Evolutionary conservation across 2,113 vertebrate species (phyloP).

Genomic region (Polyodon spathula): DNA sequence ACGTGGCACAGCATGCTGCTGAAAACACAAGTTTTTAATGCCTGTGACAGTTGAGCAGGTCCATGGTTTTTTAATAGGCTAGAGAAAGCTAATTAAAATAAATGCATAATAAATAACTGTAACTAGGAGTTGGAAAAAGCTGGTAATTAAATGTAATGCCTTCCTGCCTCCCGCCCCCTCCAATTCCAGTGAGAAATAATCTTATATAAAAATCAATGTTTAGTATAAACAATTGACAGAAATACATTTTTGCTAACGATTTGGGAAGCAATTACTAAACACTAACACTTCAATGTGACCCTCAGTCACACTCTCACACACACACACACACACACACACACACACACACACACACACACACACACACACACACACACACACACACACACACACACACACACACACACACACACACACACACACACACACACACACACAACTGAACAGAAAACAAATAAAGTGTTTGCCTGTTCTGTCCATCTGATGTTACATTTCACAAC

Average conservation of each 20-base stretch:
- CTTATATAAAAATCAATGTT: background rate
- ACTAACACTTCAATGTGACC: no score
- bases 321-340: no score
- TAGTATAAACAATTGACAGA: conserved; percentile 2
- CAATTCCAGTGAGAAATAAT: background rate
- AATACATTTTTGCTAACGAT: background rate
- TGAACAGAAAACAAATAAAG: no score
- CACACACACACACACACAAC: background rate
- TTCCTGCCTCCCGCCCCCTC: background rate
- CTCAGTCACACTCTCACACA: no score
- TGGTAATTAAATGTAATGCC: conserved; percentile 8
- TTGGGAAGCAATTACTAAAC: no score
- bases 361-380: background rate
- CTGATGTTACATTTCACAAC: no score
- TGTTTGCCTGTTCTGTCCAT: no score
- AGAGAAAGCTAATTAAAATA: background rate
- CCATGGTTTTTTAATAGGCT: background rate
- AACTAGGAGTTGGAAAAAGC: background rate
- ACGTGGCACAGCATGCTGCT: no score
- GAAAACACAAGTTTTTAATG: no score
- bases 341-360: background rate
- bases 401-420: conserved; percentile 4
- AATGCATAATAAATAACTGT: background rate
- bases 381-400: background rate
- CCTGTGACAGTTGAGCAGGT: background rate